phyloP scores from a whole-genome alignment of 2,888 invertebrate species.

The Scotopteryx bipunctaria region DNA sequence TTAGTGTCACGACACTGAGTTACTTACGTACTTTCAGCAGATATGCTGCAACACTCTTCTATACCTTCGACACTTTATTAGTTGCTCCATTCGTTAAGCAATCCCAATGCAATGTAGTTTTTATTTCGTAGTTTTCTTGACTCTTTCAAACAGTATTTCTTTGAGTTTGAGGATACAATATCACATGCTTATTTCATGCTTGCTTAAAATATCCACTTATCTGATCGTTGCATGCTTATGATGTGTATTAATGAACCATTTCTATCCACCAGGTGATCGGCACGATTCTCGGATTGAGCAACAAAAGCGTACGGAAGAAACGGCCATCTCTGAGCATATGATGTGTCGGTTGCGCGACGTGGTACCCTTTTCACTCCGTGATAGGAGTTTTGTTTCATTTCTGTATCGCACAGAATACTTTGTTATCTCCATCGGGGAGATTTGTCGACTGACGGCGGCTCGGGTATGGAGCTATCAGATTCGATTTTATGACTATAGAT shows the following conservation, averaged over 20 bases:
- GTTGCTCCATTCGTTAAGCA: no score
- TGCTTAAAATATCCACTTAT: neutral
- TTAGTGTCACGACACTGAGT: no score
- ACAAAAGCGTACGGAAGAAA: conserved; percentile 90
- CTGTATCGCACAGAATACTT: conserved; percentile 61
- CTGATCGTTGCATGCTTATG: neutral
- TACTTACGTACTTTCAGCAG: no score
- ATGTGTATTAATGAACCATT: conserved; percentile 19
- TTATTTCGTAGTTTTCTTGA: no score
- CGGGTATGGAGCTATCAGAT: conserved; percentile 44
- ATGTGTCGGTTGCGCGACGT: conserved; percentile 49
- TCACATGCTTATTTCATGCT: neutral
- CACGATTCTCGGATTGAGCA: conserved; percentile 90
- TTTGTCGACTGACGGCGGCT: conserved; percentile 50
- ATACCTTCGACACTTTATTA: no score
- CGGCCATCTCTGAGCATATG: conserved; percentile 91
- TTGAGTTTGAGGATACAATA: no score
- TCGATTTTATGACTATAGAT: conserved; percentile 41
- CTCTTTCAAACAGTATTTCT: no score
- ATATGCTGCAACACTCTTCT: no score
- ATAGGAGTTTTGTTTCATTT: conserved; percentile 72
- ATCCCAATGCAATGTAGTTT: no score
- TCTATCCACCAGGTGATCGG: conserved; percentile 83
- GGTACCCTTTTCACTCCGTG: conserved; percentile 69
- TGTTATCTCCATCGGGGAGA: conserved; percentile 58